Evolutionary conservation across 2,888 invertebrate species (phyloP).

Genomic region (Polydrusus tereticollis): DNA sequence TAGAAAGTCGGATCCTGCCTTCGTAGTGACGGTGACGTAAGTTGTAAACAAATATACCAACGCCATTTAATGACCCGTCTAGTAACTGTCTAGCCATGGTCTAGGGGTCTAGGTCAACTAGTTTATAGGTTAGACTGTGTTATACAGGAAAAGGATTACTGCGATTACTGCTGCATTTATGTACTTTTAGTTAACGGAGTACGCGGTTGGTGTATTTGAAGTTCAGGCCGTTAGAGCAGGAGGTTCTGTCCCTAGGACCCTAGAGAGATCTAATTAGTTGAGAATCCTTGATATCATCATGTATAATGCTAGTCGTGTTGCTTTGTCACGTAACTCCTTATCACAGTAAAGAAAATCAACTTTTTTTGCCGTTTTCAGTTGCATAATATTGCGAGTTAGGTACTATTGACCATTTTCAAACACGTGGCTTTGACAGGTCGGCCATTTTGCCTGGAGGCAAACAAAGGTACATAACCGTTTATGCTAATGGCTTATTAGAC

Average conservation of each 20-base stretch:
- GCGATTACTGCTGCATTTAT: slow-evolving; percentile 22
- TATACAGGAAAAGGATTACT: slow-evolving; percentile 50
- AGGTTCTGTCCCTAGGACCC: background rate
- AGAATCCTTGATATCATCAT: too few relatives aligned
- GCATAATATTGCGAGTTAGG: too few relatives aligned
- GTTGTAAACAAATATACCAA: slow-evolving; percentile 49
- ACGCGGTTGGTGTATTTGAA: background rate
- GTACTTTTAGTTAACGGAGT: slow-evolving; percentile 1
- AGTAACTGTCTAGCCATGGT: slow-evolving; percentile 50
- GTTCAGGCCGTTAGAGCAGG: slow-evolving; percentile 6
- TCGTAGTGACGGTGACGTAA: slow-evolving; percentile 47
- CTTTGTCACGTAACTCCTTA: too few relatives aligned
- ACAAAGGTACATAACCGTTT: too few relatives aligned
- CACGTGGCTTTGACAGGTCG: too few relatives aligned
- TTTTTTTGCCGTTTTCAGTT: too few relatives aligned
- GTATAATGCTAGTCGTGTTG: too few relatives aligned
- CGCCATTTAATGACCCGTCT: slow-evolving; percentile 47
- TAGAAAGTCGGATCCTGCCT: slow-evolving; percentile 38
- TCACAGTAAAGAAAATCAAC: too few relatives aligned
- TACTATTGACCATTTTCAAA: too few relatives aligned
- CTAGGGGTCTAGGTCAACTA: slow-evolving; percentile 53
- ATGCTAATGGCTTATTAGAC: too few relatives aligned
- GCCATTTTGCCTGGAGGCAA: too few relatives aligned
- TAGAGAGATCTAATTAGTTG: too few relatives aligned
- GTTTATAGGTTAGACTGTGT: slow-evolving; percentile 58